Evolutionary conservation across 2,888 invertebrate genomes (phyloP).

Genomic region (Metopia argyrocephala): DNA sequence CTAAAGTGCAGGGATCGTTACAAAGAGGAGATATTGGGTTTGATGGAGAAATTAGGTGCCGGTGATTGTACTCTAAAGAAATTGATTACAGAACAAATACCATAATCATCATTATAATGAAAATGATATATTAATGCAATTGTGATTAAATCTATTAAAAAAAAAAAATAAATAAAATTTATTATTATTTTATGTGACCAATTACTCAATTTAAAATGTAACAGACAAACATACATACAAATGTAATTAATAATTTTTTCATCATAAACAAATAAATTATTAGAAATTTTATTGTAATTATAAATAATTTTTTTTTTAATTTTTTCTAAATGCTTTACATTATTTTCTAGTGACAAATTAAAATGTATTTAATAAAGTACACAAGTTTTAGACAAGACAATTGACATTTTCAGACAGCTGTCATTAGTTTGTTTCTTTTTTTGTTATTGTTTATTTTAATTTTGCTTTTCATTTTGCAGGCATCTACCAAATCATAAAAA

Average conservation of each 20-base stretch:
- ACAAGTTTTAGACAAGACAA: conserved; percentile 55
- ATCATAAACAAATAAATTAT: conserved; percentile 26
- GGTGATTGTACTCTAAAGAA: conserved; percentile 77
- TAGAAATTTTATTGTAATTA: not conserved
- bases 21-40: conserved; percentile 76
- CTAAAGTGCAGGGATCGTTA: conserved; percentile 74
- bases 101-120: conserved; percentile 22
- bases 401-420: conserved; percentile 67
- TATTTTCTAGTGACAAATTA: conserved; percentile 58
- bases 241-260: conserved; percentile 11
- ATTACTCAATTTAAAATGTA: conserved; percentile 6
- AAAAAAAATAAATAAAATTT: not conserved
- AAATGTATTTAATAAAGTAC: conserved; percentile 58
- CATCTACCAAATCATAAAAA: not conserved
- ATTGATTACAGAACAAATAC: conserved; percentile 75
- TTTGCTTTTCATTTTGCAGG: not conserved
- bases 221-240: conserved; percentile 3
- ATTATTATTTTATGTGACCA: conserved; percentile 23
- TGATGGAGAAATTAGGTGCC: conserved; percentile 75
- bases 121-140: not conserved
- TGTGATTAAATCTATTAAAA: not conserved
- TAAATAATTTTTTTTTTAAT: too few species aligned
- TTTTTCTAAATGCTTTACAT: conserved; percentile 9
- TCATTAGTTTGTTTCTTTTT: conserved; percentile 44
- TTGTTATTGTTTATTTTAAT: not conserved